These are phyloP conservation scores for Chloropsis cyanopogon DNA, from an alignment of 2,113 vertebrate species.

Conservation along the genomic window DNA sequence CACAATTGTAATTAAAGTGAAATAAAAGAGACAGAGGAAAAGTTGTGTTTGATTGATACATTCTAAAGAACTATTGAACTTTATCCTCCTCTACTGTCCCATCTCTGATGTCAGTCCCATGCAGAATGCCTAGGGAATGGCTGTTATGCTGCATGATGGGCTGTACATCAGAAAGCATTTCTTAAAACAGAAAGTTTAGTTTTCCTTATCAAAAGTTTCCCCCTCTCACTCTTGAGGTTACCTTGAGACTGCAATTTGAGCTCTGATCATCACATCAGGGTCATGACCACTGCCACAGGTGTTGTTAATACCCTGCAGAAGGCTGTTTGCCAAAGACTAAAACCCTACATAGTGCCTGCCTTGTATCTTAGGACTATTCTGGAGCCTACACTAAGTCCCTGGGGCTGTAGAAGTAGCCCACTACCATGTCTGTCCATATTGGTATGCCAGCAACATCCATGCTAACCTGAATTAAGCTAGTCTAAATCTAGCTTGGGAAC, in stretches of 20 bases:
- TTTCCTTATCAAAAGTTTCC: not conserved
- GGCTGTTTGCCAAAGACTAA: not conserved
- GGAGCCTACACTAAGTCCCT: not conserved
- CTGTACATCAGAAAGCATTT: not conserved
- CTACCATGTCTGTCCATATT: not conserved
- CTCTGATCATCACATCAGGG: not conserved
- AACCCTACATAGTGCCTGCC: not conserved
- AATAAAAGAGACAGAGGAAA: not conserved
- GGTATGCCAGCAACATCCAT: not conserved
- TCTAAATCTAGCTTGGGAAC: not conserved
- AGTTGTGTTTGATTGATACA: not conserved
- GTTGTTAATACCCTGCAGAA: not conserved
- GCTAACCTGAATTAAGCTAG: not conserved
- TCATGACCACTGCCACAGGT: not conserved
- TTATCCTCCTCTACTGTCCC: not conserved
- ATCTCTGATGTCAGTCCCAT: not conserved
- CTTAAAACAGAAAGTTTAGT: not conserved
- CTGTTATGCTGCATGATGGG: fast-evolving
- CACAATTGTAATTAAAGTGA: not conserved
- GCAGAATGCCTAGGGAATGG: not conserved
- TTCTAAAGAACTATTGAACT: not conserved
- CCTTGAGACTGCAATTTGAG: not conserved
- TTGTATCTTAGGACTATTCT: not conserved
- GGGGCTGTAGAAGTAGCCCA: not conserved
- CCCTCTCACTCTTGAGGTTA: not conserved